Evolutionary conservation across 2,888 invertebrate species (phyloP).

Genomic region (Gastracanthus pulcherrimus): DNA sequence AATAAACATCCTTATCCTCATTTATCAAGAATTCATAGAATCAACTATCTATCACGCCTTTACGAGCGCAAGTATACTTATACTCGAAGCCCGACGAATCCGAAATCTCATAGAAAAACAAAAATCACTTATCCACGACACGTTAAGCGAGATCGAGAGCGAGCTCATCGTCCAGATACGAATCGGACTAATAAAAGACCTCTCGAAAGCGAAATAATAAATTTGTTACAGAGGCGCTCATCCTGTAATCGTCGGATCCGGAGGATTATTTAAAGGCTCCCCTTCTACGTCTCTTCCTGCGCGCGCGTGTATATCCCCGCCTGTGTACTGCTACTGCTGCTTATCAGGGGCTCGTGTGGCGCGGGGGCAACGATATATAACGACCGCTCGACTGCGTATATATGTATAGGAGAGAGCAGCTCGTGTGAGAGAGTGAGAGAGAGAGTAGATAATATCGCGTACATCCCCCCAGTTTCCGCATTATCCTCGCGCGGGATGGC

Average conservation of each 20-base stretch:
- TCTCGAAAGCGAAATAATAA: constrained; percentile 46
- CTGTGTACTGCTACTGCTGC: constrained; percentile 29
- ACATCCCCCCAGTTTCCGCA: constrained; percentile 14
- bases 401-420: background rate
- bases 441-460: constrained; percentile 43
- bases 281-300: too few species aligned
- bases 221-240: constrained; percentile 36
- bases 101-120: background rate
- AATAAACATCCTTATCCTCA: too few species aligned
- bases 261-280: constrained; percentile 51
- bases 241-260: constrained; percentile 51
- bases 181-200: constrained; percentile 49
- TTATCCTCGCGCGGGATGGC: constrained; percentile 14
- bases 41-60: too few species aligned
- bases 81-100: too few species aligned
- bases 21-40: too few species aligned
- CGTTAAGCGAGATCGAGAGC: background rate
- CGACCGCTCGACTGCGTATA: background rate
- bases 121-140: constrained; percentile 42
- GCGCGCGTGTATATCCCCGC: background rate
- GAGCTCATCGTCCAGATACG: constrained; percentile 33
- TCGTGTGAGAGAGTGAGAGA: background rate
- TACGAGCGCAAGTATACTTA: too few species aligned
- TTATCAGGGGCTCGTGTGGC: constrained; percentile 31
- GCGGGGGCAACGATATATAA: constrained; percentile 29